Base-by-base conservation (phyloP, 1,140 invertebrate species). In the Linepithema humile region DNA sequence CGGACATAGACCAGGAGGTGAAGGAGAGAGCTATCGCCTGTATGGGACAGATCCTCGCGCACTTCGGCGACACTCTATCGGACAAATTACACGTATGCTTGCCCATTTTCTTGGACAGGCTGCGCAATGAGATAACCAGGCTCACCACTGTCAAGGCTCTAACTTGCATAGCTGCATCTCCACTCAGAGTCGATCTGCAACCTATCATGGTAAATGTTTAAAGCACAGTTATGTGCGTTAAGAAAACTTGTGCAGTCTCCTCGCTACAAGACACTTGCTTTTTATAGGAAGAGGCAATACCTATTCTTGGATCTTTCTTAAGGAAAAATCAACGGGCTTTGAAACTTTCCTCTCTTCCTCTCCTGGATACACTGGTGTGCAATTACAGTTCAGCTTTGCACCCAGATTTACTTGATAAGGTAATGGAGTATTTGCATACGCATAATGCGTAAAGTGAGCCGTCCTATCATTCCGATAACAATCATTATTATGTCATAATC, bases 1-100 rank as follows among this genome's bases (percentile, higher is more conserved):
- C 98, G 0, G 98, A 99, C 92, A 98, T 99, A 88, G 98, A 99
- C 95, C 99, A 99, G 93, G 99, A 99, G 95, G 99, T 99, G 0
- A 99, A 99, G 92, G 99, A 99, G 92, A 95, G 98, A 78, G 98
- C 99, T 5, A 99, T 99, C 80, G 97, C 98, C 1, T 99, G 98
- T 90, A 99, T 99, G 97, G 98, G 98, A 29, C 98, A 99, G 93
- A 97, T 99, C 55, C 96, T 99, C 38, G 97, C 97, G 82, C 98
- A 98, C 92, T 96, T 99, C 78, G 98, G 98, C 9, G 98, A 99
- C 93, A 96, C 93, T 74, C 93, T 96, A 2, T 92, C 96, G 92
- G 94, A 94, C 62, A 98, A 99, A 93, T 95, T 99, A 53, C 96
- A 95, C 2, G 96, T 96, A 12, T 99, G 98, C 94, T 94, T 99